Evolutionary conservation across 1,140 invertebrate species (phyloP), one percentile per base, ranked within the genome.

Genomic region (Drosophila arawakana): DNA sequence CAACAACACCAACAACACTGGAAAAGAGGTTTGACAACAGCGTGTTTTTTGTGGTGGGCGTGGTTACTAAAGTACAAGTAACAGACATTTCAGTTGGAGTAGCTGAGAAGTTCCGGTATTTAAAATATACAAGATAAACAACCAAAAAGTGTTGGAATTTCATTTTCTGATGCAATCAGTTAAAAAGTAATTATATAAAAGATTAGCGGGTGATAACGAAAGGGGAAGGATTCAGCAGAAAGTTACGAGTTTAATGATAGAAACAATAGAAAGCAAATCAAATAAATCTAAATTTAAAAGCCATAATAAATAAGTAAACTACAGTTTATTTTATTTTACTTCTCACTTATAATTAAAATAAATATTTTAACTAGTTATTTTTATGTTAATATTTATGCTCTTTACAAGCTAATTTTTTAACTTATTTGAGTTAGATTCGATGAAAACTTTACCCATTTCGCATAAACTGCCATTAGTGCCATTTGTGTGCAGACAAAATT

Each of bases 61-160:
- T 37, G 67, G 18, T 18, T 37, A 70, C 21, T 37, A 13, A 44
- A 55, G 49, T 54, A 60, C 13, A 25, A 43, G 21, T 54, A 41
- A 43, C 41, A 11, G 13, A 34, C 37, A 60, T 43, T 30, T 21
- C 61, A 41, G 50, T 18, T 71, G 35, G 13, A 30, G 30, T 35
- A 39, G 55, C 43, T 50, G 10, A 37, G 15, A 58, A 57, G n/a
- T 34, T 62, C 58, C 66, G 57, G 58, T 35, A 35, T 13, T 59
- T 54, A 54, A 74, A 74, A 55, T 62, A 70, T 50, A 18, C 2
- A 43, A 57, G 72, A 70, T 44, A 66, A 65, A 66, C 25, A 50
- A 46, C 11, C n/a, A 15, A 18, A 18, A 50, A 66, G 43, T 50
- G 13, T 66, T 58, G 18, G 10, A 35, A 49, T 49, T 30, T 34